Evolutionary conservation across 1,140 invertebrate species (phyloP), one percentile per base, ranked within the genome.

Genomic region (Drosophila sp.): DNA sequence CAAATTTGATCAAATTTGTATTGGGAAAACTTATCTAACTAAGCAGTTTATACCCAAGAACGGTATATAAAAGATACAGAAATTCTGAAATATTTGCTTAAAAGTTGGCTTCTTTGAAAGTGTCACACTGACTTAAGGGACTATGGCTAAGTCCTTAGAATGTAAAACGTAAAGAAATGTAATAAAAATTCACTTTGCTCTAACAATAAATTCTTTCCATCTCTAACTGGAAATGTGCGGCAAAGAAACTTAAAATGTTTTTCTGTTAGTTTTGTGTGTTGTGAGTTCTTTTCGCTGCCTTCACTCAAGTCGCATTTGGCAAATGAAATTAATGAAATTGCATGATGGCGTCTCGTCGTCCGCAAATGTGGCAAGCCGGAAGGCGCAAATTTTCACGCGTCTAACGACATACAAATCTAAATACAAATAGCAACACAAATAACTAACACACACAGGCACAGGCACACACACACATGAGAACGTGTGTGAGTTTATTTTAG

Each of bases 291-390:
- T 10, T 17, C 23, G n/a, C 23, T 47, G 60, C 41, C 41, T 62
- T 62, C 41, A 47, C 41, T 74, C 60, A 30, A 64, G 70, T 40
- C 47, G 56, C 79, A 75, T 83, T 82, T 83, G 58, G 50, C 76
- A 83, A 79, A 83, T 79, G 56, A 83, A 83, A 79, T 82, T 82
- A 83, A 83, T 82, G 76, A 69, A 83, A 83, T 70, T 66, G 76
- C 47, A 63, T 60, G 63, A 66, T 50, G 33, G 61, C 61, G 29
- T 54, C 66, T 57, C 33, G 38, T 25, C 33, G 60, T 29, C 72
- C 72, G 61, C 58, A 60, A 70, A 80, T 76, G 60, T 27, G 67
- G 40, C 56, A 62, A 79, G 55, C 72, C 44, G 80, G 65, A 75
- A 75, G 30, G 56, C 66, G 75, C 41, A 65, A 67, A 75, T 75